These are phyloP conservation scores for Ovibos moschatus DNA, from an alignment of 2,113 vertebrate species.

Conservation along the genomic window DNA sequence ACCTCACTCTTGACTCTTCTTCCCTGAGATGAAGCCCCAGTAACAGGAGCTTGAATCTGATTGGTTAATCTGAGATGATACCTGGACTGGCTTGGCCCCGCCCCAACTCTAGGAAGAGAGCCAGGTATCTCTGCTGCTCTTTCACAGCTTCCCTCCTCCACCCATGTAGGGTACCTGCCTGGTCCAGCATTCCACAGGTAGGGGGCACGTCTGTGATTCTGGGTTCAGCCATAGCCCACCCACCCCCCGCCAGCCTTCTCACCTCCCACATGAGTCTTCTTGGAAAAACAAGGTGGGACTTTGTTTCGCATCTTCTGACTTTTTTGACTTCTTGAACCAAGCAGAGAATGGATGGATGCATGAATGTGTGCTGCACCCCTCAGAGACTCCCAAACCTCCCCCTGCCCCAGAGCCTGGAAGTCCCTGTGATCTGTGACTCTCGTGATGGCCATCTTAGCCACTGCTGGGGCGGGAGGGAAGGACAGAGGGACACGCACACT, in stretches of 20 bases:
- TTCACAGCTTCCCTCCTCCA: background rate
- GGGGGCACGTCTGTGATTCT: accelerated
- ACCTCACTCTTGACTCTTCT: background rate
- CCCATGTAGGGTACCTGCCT: accelerated
- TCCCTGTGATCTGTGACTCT: accelerated
- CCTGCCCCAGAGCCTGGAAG: background rate
- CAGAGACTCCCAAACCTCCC: accelerated
- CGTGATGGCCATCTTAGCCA: accelerated
- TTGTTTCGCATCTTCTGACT: background rate
- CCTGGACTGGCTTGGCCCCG: background rate
- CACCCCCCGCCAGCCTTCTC: background rate
- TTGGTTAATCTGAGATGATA: accelerated
- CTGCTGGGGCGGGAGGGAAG: no score
- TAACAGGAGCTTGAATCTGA: background rate
- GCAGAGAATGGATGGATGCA: background rate
- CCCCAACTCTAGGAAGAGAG: background rate
- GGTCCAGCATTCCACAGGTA: no score
- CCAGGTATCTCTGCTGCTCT: background rate
- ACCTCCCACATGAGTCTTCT: background rate
- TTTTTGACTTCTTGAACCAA: background rate
- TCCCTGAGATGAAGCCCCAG: background rate
- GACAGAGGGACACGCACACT: accelerated
- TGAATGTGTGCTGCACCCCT: background rate
- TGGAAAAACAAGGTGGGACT: background rate
- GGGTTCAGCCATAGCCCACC: background rate